phyloP scores from a whole-genome alignment of 2,888 invertebrate genomes.

The Eremobia ochroleuca region DNA sequence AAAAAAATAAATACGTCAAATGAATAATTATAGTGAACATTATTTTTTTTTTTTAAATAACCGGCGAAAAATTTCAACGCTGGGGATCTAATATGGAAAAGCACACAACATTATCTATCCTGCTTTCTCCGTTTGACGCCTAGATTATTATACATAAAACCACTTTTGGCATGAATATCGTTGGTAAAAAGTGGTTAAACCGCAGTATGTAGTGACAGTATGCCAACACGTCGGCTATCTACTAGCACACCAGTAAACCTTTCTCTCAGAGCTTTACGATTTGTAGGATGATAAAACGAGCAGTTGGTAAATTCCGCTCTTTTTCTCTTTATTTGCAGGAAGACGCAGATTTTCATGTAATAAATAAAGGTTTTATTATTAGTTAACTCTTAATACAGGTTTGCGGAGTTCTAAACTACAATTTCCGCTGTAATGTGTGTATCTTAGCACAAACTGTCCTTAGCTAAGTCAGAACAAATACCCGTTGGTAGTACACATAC shows the following conservation, averaged over 20 bases:
- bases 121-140: neutral
- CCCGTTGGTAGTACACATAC: neutral
- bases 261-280: constrained; percentile 58
- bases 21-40: neutral
- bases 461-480: neutral
- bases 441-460: neutral
- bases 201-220: constrained; percentile 46
- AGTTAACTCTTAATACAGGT: constrained; percentile 1
- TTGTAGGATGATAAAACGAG: constrained; percentile 58
- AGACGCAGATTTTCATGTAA: constrained; percentile 36
- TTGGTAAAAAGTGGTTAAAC: constrained; percentile 41
- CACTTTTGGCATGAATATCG: constrained; percentile 48
- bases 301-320: constrained; percentile 43
- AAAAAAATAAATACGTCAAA: no score
- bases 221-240: constrained; percentile 53
- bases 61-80: neutral
- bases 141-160: constrained; percentile 10
- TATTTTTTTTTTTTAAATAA: neutral
- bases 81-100: neutral
- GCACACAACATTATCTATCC: neutral
- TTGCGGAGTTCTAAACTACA: neutral
- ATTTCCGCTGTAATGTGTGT: neutral
- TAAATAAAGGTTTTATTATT: constrained; percentile 47
- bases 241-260: constrained; percentile 49
- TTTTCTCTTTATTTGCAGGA: constrained; percentile 43